These are phyloP conservation scores for Stenoptilia bipunctidactyla DNA, from an alignment of 2,888 invertebrate species.

Conservation along the genomic window DNA sequence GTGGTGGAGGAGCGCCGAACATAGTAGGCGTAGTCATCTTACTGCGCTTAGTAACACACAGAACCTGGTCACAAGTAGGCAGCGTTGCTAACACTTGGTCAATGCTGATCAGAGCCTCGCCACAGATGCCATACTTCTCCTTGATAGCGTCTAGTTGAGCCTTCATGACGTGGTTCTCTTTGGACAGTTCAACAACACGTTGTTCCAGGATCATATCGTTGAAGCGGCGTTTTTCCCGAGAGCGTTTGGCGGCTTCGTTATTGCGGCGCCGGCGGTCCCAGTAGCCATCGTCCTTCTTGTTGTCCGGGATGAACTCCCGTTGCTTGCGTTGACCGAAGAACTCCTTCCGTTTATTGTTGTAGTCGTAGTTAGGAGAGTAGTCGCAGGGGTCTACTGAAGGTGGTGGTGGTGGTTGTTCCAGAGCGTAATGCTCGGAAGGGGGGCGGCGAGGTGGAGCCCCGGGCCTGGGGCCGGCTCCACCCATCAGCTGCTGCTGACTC, in stretches of 20 bases:
- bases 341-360: conserved; percentile 81
- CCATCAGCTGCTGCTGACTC: conserved; percentile 74
- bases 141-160: conserved; percentile 93
- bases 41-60: conserved; percentile 84
- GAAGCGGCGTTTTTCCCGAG: conserved; percentile 95
- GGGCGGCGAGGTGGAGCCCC: conserved; percentile 45
- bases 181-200: conserved; percentile 92
- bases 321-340: conserved; percentile 93
- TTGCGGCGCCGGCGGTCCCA: conserved; percentile 97
- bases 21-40: conserved; percentile 57
- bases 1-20: conserved; percentile 68
- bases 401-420: conserved; percentile 58
- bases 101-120: conserved; percentile 87
- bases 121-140: conserved; percentile 92
- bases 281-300: conserved; percentile 96
- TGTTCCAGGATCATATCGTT: conserved; percentile 98
- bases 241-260: conserved; percentile 97
- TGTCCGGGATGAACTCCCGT: conserved; percentile 96
- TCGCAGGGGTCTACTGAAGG: conserved; percentile 35
- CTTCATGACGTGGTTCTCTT: conserved; percentile 94
- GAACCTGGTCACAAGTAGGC: conserved; percentile 86
- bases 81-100: conserved; percentile 90
- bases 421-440: conserved; percentile 50
- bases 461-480: conserved; percentile 40
- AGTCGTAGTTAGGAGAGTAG: conserved; percentile 65